Base-by-base conservation (phyloP, 2,797 vertebrate genomes). In the Thamnophis elegans region DNA sequence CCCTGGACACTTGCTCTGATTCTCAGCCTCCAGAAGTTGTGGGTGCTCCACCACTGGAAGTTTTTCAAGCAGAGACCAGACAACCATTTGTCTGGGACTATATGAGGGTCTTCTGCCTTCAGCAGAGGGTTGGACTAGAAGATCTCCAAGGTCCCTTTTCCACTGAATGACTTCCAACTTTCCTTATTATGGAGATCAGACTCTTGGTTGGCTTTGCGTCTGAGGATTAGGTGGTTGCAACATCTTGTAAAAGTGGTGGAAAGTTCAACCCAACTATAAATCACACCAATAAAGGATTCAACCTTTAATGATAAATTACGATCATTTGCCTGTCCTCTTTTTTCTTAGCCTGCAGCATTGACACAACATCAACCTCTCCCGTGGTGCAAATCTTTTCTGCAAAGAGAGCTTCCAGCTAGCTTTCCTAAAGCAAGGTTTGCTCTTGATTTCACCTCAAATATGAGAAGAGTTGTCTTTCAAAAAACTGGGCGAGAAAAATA, bases 261-360 rank as follows among this genome's bases (percentile, higher is more conserved):
- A 18, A 53, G 28, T 10, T 42, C 68, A 9, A 25, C 58, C 47
- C 7, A 26, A 54, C 13, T 14, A 73, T 91, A 13, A 73, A 88
- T 88, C 32, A 91, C 62, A 5, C 91, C 86, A 90, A 87, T 93
- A 95, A 96, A 94, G 47, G 92, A 94, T 68, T 93, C 95, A n/a
- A 91, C 89, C 47, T 94, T 89, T 94, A 94, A 87, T 73, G 85
- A n/a, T 94, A 93, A 96, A 95, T 95, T 26, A 92, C 0, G 22
- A 90, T 94, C 87, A 51, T 89, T 95, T 95, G 93, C 62, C 92
- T 28, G 53, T 54, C n/a, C 88, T 87, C 47, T 92, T 59, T n/a
- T 58, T 54, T 53, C 91, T 93, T 93, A 96, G 89, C 93, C 8
- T 93, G 93, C 0, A 88, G 32, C 93, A 93, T 36, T 28, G 73